These are phyloP conservation scores for Phaedon cochleariae DNA, from an alignment of 2,888 invertebrate genomes.

Conservation along the genomic window DNA sequence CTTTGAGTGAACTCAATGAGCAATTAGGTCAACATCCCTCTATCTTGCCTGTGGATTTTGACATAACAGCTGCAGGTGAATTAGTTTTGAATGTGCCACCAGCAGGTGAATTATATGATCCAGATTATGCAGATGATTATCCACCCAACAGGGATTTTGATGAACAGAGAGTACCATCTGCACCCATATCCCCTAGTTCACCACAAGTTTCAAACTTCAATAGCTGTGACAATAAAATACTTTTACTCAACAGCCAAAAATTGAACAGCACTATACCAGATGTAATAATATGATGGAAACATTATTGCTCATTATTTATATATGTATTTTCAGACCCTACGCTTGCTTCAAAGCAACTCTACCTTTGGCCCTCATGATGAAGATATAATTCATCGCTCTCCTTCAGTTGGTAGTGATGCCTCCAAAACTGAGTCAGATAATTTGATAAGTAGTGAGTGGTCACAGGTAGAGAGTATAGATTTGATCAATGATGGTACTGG, in stretches of 20 bases:
- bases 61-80: slow-evolving; percentile 81
- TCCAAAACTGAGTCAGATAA: slow-evolving; percentile 75
- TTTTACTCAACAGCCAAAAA: slow-evolving; percentile 75
- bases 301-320: background rate
- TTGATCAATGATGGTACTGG: slow-evolving; percentile 97
- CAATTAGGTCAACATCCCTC: slow-evolving; percentile 92
- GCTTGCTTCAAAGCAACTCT: slow-evolving; percentile 77
- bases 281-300: slow-evolving; percentile 59
- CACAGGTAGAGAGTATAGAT: slow-evolving; percentile 97
- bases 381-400: slow-evolving; percentile 64
- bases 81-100: slow-evolving; percentile 72
- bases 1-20: slow-evolving; percentile 84
- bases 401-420: slow-evolving; percentile 73
- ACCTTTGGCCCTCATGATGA: slow-evolving; percentile 68
- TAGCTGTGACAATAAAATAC: slow-evolving; percentile 81
- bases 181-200: slow-evolving; percentile 75
- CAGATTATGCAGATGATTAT: slow-evolving; percentile 64
- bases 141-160: slow-evolving; percentile 68
- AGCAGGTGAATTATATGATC: slow-evolving; percentile 66
- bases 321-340: slow-evolving; percentile 65
- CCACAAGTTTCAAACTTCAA: slow-evolving; percentile 80
- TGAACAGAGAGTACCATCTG: slow-evolving; percentile 81
- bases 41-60: slow-evolving; percentile 91
- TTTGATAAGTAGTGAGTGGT: slow-evolving; percentile 89
- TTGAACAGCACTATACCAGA: slow-evolving; percentile 73